These are phyloP conservation scores for Fissipunctia ypsillon DNA, from an alignment of 2,888 invertebrate genomes.

Conservation along the genomic window DNA sequence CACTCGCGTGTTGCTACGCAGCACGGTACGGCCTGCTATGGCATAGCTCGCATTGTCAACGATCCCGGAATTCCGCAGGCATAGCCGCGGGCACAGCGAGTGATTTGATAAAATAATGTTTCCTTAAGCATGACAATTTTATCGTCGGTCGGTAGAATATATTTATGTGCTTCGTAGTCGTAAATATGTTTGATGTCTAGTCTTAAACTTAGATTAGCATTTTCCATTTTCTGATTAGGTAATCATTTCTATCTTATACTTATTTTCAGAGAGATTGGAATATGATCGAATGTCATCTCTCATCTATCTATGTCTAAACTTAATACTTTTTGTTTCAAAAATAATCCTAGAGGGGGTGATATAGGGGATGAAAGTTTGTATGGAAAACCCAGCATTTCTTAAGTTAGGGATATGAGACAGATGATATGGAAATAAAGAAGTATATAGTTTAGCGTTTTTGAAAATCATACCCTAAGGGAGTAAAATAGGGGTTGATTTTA, in stretches of 20 bases:
- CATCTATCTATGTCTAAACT: too few species aligned
- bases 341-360: too few species aligned
- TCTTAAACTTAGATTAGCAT: slow-evolving; percentile 2
- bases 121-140: slow-evolving; percentile 26
- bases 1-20: slow-evolving; percentile 1
- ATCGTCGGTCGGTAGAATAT: slow-evolving; percentile 1
- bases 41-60: background rate
- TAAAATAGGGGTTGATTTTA: too few species aligned
- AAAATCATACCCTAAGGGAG: too few species aligned
- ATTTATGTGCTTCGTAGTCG: slow-evolving; percentile 31
- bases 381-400: too few species aligned
- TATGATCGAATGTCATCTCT: background rate
- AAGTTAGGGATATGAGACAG: too few species aligned
- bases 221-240: slow-evolving; percentile 9
- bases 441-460: too few species aligned
- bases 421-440: too few species aligned
- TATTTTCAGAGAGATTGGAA: background rate
- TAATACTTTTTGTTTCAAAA: too few species aligned
- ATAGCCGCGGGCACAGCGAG: background rate
- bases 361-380: too few species aligned
- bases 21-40: slow-evolving; percentile 8
- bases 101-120: slow-evolving; percentile 20
- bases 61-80: background rate
- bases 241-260: background rate
- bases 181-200: slow-evolving; percentile 29